phyloP scores from a whole-genome alignment of 2,797 vertebrate genomes.

The Sus cebifrons region DNA sequence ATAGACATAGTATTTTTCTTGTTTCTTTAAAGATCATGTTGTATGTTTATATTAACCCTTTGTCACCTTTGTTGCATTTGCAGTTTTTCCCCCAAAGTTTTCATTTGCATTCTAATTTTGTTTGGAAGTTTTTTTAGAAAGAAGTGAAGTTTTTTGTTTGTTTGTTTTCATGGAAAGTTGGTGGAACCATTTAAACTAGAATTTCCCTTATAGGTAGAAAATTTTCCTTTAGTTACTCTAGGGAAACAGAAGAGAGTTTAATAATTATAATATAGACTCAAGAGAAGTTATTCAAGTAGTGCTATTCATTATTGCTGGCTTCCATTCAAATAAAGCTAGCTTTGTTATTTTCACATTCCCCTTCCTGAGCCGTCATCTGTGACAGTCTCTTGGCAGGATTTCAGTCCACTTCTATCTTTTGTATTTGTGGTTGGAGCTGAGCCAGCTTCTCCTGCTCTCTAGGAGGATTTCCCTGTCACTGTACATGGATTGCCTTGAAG shows the following conservation, averaged over 20 bases:
- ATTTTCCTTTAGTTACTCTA: constrained; percentile 55
- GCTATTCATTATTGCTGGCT: constrained; percentile 69
- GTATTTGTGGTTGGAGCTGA: constrained; percentile 57
- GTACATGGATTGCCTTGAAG: not conserved
- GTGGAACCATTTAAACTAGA: not conserved
- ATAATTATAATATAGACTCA: constrained; percentile 62
- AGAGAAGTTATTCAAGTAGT: constrained; percentile 54
- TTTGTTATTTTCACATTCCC: constrained; percentile 70
- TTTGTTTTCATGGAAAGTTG: not conserved
- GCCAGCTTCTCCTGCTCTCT: constrained; percentile 30
- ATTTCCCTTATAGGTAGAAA: constrained; percentile 29
- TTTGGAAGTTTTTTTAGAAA: not conserved
- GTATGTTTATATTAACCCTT: constrained; percentile 16
- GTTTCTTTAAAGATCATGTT: not conserved
- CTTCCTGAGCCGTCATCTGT: constrained; percentile 57
- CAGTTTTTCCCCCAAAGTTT: not conserved
- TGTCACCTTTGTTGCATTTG: not conserved
- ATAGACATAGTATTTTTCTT: not conserved
- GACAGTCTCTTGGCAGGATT: constrained; percentile 71
- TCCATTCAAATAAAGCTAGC: constrained; percentile 54
- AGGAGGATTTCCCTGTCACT: not conserved
- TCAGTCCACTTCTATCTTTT: constrained; percentile 51
- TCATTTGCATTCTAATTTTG: constrained; percentile 18
- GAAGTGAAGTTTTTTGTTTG: not conserved
- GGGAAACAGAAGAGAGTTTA: not conserved